Conservation (phyloP, 2,797 vertebrate species). For the Parauchenoglanis ngamensis region DNA sequence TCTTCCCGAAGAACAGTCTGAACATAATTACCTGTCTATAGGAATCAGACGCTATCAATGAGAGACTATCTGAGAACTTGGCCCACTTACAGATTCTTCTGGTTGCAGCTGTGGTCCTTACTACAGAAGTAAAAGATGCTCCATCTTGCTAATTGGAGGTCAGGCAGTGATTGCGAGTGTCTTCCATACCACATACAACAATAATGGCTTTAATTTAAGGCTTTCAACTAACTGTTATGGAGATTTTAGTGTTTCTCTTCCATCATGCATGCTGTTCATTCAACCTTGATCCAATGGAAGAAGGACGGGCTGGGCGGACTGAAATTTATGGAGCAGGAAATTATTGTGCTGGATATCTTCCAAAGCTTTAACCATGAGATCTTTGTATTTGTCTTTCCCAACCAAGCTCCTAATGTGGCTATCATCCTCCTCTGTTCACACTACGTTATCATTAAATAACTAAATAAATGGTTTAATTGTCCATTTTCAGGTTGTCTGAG, state of each 20-base stretch:
- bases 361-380: conserved; percentile 1
- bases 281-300: not conserved
- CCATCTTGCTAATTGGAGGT: not conserved
- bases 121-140: not conserved
- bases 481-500: too few relatives aligned
- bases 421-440: not conserved
- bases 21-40: not conserved
- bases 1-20: not conserved
- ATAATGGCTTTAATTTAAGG: not conserved
- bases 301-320: not conserved
- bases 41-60: not conserved
- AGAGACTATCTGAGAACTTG: not conserved
- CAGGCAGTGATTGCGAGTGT: not conserved
- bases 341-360: conserved; percentile 12
- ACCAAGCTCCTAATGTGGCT: not conserved
- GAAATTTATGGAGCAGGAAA: not conserved
- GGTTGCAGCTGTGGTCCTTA: not conserved
- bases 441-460: not conserved
- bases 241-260: not conserved
- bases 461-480: not conserved
- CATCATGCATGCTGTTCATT: conserved; percentile 2
- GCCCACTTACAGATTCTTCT: not conserved
- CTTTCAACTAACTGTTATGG: not conserved
- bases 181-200: not conserved
- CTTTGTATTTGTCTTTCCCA: not conserved